phyloP scores from a whole-genome alignment of 2,113 vertebrate species.

The Potamarius usumacintae region DNA sequence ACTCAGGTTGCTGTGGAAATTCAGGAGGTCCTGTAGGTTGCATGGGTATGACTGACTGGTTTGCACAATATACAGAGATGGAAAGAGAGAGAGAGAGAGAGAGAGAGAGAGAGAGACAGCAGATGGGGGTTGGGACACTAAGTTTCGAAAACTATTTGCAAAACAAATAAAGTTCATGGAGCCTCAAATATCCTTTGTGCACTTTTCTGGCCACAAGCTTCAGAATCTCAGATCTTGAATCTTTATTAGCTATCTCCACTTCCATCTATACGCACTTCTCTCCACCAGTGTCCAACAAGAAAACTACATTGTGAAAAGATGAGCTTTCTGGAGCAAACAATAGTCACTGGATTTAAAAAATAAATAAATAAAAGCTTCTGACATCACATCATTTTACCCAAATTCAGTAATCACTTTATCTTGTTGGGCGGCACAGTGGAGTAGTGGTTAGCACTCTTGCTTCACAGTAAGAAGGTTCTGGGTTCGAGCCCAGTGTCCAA shows the following conservation, averaged over 20 bases:
- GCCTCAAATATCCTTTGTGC: background rate
- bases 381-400: too few relatives aligned
- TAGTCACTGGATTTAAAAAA: too few relatives aligned
- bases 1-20: constrained; percentile 92
- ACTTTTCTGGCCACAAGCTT: background rate
- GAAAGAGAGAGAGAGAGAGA: constrained; percentile 26
- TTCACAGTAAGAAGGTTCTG: too few relatives aligned
- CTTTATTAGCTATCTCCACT: background rate
- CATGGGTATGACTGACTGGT: constrained; percentile 84
- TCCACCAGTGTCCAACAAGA: background rate
- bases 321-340: background rate
- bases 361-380: too few relatives aligned
- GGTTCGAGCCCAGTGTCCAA: too few relatives aligned
- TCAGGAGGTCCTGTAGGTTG: constrained; percentile 90
- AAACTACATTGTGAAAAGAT: background rate
- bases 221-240: background rate
- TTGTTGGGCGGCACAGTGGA: too few relatives aligned
- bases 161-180: background rate
- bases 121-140: background rate
- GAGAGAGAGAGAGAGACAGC: constrained; percentile 10
- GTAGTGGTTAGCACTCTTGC: background rate
- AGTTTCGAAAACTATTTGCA: background rate
- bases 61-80: constrained; percentile 66
- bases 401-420: too few relatives aligned
- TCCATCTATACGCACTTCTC: background rate